These are phyloP conservation scores for Stenotaenia linearis DNA, from an alignment of 2,888 invertebrate genomes.

Conservation along the genomic window DNA sequence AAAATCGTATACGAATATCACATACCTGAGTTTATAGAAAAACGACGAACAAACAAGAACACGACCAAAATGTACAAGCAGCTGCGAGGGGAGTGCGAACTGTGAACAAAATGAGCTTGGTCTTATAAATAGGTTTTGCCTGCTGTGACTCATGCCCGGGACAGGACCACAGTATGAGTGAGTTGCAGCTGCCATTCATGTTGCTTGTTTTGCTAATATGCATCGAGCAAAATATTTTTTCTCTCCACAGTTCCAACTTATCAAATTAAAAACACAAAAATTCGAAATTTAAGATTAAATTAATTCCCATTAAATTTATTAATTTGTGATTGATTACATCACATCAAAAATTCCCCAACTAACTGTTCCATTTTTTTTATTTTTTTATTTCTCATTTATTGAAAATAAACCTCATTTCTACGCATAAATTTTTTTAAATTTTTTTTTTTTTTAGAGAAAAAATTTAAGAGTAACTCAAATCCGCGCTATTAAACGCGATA, in stretches of 20 bases:
- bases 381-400: neutral
- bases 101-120: neutral
- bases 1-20: no score
- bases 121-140: constrained; percentile 2
- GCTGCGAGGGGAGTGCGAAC: neutral
- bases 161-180: neutral
- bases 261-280: no score
- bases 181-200: neutral
- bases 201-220: neutral
- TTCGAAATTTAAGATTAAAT: no score
- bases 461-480: no score
- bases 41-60: neutral
- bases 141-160: neutral
- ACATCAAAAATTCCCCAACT: neutral
- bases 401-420: neutral
- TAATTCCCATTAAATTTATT: no score
- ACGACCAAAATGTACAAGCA: neutral
- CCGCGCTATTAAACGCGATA: no score
- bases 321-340: no score
- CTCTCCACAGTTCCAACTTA: neutral
- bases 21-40: neutral
- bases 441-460: no score
- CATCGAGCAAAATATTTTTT: neutral
- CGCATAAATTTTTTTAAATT: no score
- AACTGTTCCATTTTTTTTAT: neutral